These are phyloP conservation scores for Clepsis dumicolana DNA, from an alignment of 2,888 invertebrate species.

Conservation along the genomic window DNA sequence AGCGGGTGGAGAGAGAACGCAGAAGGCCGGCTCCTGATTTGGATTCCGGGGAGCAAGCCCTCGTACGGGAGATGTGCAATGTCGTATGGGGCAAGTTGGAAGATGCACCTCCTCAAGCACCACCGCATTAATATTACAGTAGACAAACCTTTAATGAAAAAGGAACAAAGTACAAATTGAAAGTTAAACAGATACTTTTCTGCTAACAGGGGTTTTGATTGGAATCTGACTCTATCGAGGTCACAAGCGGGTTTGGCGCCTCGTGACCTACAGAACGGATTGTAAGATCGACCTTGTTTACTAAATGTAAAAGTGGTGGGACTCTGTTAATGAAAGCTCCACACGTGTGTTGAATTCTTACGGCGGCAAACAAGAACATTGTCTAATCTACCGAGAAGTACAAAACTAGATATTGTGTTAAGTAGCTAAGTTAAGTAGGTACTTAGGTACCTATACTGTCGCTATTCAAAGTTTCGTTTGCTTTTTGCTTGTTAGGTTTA, in stretches of 20 bases:
- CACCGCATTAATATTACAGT: slow-evolving; percentile 69
- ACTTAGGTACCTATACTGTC: too few relatives aligned
- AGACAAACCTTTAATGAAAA: slow-evolving; percentile 11
- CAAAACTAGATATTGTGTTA: slow-evolving; percentile 60
- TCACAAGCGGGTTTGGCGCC: slow-evolving; percentile 66
- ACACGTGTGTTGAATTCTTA: slow-evolving; percentile 55
- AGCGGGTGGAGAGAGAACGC: slow-evolving; percentile 92
- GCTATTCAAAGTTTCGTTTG: not conserved
- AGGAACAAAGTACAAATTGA: slow-evolving; percentile 41
- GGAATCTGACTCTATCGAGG: slow-evolving; percentile 80
- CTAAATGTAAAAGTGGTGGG: slow-evolving; percentile 60
- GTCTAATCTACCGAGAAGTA: slow-evolving; percentile 65
- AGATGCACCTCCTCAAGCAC: slow-evolving; percentile 90
- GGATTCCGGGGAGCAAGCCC: slow-evolving; percentile 96
- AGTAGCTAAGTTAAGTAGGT: slow-evolving; percentile 10
- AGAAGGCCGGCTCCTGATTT: slow-evolving; percentile 87
- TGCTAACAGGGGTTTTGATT: slow-evolving; percentile 54
- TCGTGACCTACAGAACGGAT: slow-evolving; percentile 76
- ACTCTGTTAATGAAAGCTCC: slow-evolving; percentile 55
- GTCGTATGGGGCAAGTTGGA: slow-evolving; percentile 97
- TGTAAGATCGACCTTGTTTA: slow-evolving; percentile 74
- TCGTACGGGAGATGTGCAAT: slow-evolving; percentile 98
- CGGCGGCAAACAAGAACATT: slow-evolving; percentile 50
- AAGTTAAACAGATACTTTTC: slow-evolving; percentile 38
- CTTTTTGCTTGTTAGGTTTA: slow-evolving; percentile 5